phyloP scores from a whole-genome alignment of 2,113 vertebrate species.

The Ardeotis arabs region DNA sequence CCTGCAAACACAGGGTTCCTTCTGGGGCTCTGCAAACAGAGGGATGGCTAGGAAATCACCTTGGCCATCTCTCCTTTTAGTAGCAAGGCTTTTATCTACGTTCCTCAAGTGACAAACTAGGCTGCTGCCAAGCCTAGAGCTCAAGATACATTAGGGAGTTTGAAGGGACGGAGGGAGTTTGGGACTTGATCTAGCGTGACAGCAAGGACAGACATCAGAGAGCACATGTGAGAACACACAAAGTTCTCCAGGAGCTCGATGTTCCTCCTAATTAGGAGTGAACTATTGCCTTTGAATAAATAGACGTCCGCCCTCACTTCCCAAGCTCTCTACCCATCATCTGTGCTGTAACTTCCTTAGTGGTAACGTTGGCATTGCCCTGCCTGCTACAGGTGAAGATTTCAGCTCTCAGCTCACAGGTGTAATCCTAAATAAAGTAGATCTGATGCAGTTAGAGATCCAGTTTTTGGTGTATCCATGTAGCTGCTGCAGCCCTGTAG shows the following conservation, averaged over 20 bases:
- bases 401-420: not conserved
- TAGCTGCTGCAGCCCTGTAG: not conserved
- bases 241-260: not conserved
- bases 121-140: not conserved
- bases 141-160: rapidly evolving
- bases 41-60: not conserved
- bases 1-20: rapidly evolving
- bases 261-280: too few species aligned
- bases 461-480: not conserved
- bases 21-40: not conserved
- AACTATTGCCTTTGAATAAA: not conserved
- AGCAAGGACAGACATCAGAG: not conserved
- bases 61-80: not conserved
- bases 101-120: too few species aligned
- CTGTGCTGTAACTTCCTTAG: too few species aligned
- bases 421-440: not conserved
- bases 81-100: rapidly evolving
- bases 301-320: not conserved
- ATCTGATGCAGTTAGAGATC: too few species aligned
- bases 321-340: not conserved
- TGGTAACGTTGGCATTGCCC: not conserved
- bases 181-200: not conserved
- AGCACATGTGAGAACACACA: rapidly evolving
- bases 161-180: not conserved
- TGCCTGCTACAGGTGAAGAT: not conserved